phyloP scores from a whole-genome alignment of 2,113 vertebrate genomes.

The Coryphaenoides rupestris region DNA sequence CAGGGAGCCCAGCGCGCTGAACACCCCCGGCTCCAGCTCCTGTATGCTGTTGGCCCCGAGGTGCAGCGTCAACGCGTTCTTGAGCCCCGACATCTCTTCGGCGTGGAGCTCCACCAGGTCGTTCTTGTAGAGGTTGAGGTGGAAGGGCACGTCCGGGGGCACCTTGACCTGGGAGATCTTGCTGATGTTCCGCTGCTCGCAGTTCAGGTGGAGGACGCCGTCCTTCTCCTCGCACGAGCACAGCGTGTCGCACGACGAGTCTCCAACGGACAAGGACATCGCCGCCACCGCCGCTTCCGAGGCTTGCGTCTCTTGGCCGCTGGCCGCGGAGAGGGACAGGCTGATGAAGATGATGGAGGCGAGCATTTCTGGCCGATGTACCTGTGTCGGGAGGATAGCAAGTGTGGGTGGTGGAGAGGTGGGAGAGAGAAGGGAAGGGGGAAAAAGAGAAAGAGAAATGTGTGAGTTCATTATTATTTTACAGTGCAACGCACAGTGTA shows the following conservation, averaged over 20 bases:
- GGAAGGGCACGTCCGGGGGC: conserved; percentile 84
- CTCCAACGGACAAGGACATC: conserved; percentile 15
- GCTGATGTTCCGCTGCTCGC: conserved; percentile 88
- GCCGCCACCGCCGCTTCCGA: conserved; percentile 29
- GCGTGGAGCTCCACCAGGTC: conserved; percentile 79
- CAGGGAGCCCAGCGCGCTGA: conserved; percentile 83
- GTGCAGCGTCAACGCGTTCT: conserved; percentile 86
- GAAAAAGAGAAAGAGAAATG: conserved; percentile 3
- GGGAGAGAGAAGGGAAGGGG: conserved; percentile 16
- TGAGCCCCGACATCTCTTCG: conserved; percentile 86
- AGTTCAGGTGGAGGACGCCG: conserved; percentile 84
- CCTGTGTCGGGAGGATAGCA: conserved; percentile 49
- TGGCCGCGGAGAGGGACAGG: conserved; percentile 67
- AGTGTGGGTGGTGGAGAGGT: neutral
- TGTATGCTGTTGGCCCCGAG: conserved; percentile 95
- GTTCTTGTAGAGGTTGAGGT: conserved; percentile 92
- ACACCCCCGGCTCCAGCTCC: conserved; percentile 91
- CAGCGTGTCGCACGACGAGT: conserved; percentile 82
- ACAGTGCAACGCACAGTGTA: conserved; percentile 3
- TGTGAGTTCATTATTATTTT: conserved; percentile 15
- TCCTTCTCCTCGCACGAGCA: conserved; percentile 92
- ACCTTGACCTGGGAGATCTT: conserved; percentile 86
- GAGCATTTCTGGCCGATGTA: conserved; percentile 78
- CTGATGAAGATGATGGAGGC: conserved; percentile 78
- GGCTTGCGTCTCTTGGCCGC: conserved; percentile 71